phyloP scores from a whole-genome alignment of 2,113 vertebrate species.

The Haplochromis burtoni region DNA sequence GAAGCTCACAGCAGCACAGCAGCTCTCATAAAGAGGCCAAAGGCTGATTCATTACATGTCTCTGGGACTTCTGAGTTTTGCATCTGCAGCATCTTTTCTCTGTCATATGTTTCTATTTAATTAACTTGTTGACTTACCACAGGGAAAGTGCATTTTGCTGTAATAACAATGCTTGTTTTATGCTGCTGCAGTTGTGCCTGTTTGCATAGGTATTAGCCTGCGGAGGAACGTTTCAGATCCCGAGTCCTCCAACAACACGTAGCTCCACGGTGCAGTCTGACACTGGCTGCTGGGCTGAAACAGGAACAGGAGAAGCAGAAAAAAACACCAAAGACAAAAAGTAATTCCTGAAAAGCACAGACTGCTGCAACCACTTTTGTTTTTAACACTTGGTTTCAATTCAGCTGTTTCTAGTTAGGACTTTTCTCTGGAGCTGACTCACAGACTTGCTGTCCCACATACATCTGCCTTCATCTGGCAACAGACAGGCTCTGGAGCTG shows the following conservation, averaged over 20 bases:
- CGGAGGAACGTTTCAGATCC: not conserved
- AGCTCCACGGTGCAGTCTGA: not conserved
- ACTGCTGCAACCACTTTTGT: not conserved
- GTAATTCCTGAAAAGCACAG: not conserved
- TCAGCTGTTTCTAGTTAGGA: not conserved
- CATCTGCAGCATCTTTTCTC: not conserved
- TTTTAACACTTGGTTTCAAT: not conserved
- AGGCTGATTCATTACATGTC: not conserved
- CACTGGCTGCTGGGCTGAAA: not conserved
- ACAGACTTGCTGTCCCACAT: not conserved
- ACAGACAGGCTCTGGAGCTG: not conserved
- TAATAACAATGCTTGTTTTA: not conserved
- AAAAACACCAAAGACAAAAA: not conserved
- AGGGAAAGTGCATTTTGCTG: not conserved
- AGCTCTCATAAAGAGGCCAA: not conserved
- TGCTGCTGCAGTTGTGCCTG: rapidly evolving
- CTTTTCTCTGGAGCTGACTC: not conserved
- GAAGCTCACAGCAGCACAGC: not conserved
- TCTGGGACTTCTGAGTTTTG: not conserved
- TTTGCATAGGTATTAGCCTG: not conserved
- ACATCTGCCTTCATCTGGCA: not conserved
- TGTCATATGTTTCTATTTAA: not conserved
- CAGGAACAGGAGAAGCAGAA: not conserved
- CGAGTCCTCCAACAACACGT: not conserved
- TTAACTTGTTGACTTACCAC: not conserved